Base-by-base conservation (phyloP, 1,140 invertebrate genomes). In the Mamestra configurata region DNA sequence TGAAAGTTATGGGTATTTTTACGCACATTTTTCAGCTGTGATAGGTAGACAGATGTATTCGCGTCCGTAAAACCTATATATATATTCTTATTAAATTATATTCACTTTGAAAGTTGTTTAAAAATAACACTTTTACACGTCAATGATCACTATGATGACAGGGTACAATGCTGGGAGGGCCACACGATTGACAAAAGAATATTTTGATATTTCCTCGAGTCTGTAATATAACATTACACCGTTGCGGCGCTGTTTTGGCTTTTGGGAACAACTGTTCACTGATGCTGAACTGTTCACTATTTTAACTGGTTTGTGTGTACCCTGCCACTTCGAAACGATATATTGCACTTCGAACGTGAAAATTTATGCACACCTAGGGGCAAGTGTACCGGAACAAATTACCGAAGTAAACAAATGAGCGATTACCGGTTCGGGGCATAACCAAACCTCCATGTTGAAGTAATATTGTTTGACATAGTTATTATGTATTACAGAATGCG, bases 321-420 rank as follows among this genome's bases (percentile, higher is more conserved):
- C 84, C 79, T 70, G 59, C 82, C 70, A 59, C 80, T 79, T 83
- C 82, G 79, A 85, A 79, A 84, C 83, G 79, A 85, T 87, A 87
- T 88, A 88, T 88, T 85, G 84, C 82, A 84, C 81, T 79, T 80
- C 81, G 82, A 88, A 89, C 82, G 84, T 87, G 84, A 83, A 49
- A 89, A 89, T 89, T 89, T 89, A 89, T 90, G 82, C 84, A 55
- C 64, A 71, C 77, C 83, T 37, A 85, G 10, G 31, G 55, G 11
- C 83, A 43, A 84, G 88, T 88, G 83, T 87, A 79, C 82, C 83
- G 84, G 81, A 78, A 86, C 84, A 87, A n/a, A 90, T 92, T 88
- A 89, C 88, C 82, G 66, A 61, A 61, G 79, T 84, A 84, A 91
- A 87, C 84, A 89, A 90, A 90, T 80, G 80, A 83, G 86, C 82